Percentiles rank a stretch among this genome's conserved stretches.
phyloP scores from a whole-genome alignment of 2,113 vertebrate genomes.

The Hydrolagus affinis region DNA sequence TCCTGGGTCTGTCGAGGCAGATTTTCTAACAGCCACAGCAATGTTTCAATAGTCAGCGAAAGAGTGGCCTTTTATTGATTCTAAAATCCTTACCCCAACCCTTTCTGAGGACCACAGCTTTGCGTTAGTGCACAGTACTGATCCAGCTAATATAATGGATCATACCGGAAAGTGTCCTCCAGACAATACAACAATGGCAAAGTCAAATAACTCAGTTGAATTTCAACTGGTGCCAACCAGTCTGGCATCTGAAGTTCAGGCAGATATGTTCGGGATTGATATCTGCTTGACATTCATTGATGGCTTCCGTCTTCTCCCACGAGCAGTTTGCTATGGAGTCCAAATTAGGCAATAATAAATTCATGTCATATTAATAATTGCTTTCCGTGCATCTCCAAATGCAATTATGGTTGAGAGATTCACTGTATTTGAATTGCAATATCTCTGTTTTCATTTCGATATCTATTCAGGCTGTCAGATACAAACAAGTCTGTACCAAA shows the following conservation, averaged over 20 bases:
- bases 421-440: neutral
- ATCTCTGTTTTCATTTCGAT: neutral
- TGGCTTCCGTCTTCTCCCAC: too few relatives aligned
- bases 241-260: neutral
- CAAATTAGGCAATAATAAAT: neutral
- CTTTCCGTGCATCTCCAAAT: neutral
- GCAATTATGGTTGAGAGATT: neutral
- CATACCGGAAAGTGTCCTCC: neutral
- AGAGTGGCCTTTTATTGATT: too few relatives aligned
- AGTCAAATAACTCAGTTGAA: neutral
- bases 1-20: too few relatives aligned
- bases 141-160: neutral
- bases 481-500: neutral
- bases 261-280: neutral
- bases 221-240: conserved; percentile 18
- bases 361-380: neutral
- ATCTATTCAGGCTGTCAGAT: neutral
- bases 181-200: neutral
- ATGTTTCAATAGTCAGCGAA: too few relatives aligned
- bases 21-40: too few relatives aligned
- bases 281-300: neutral
- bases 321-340: too few relatives aligned
- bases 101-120: too few relatives aligned
- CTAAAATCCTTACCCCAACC: too few relatives aligned
- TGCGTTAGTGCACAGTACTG: neutral